A percentile compares a stretch with the other conserved stretches of the same genome.
Conservation (phyloP, 2,888 invertebrate genomes). For the Hoplodrina ambigua region DNA sequence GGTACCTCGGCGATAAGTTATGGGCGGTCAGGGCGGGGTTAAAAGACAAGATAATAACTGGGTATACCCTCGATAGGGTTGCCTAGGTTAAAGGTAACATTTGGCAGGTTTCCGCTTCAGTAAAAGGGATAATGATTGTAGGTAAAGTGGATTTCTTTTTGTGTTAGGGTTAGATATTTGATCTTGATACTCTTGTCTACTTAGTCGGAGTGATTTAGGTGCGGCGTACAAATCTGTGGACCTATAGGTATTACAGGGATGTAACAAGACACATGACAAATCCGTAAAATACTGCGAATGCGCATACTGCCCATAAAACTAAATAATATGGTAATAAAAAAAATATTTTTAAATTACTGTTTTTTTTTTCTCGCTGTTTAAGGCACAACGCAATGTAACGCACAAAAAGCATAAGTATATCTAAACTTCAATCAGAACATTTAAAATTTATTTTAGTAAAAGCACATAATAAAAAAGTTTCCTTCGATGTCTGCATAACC, state of each 20-base stretch:
- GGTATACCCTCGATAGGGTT: slow-evolving; percentile 47
- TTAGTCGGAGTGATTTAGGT: slow-evolving; percentile 4
- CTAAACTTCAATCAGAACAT: too few relatives aligned
- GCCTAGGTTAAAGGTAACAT: slow-evolving; percentile 29
- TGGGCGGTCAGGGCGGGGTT: slow-evolving; percentile 64
- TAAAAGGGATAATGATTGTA: slow-evolving; percentile 54
- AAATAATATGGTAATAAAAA: too few relatives aligned
- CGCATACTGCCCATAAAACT: too few relatives aligned
- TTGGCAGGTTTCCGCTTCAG: slow-evolving; percentile 51
- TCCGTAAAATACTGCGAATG: too few relatives aligned
- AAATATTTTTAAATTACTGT: too few relatives aligned
- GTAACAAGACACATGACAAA: too few relatives aligned
- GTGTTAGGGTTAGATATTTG: slow-evolving; percentile 6
- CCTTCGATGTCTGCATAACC: too few relatives aligned
- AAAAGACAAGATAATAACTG: slow-evolving; percentile 70
- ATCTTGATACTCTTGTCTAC: slow-evolving; percentile 9
- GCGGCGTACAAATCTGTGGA: background rate
- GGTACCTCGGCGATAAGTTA: slow-evolving; percentile 62
- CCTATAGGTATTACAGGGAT: background rate
- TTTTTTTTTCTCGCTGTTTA: too few relatives aligned
- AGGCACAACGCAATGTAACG: too few relatives aligned
- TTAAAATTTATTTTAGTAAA: too few relatives aligned
- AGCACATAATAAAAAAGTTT: too few relatives aligned
- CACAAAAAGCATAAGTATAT: too few relatives aligned
- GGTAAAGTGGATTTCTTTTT: slow-evolving; percentile 22